Evolutionary conservation across 2,888 invertebrate species (phyloP), one percentile per base, ranked within the genome.

Genomic region (Frankliniella intonsa): DNA sequence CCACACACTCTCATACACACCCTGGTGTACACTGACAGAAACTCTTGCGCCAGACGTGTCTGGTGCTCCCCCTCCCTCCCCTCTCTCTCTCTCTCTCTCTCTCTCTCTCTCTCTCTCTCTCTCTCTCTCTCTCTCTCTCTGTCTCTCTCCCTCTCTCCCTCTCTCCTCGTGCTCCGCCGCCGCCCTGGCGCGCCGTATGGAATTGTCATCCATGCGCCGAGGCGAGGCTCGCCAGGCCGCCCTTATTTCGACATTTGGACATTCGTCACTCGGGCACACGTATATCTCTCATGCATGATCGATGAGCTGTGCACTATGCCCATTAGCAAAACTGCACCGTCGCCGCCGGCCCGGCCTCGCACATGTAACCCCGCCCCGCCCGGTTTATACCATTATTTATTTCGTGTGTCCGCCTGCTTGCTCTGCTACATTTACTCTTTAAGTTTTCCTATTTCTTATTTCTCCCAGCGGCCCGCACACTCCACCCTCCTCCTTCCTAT

Each of bases 101-200:
- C 83, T 82, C 85, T 84, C 83, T 84, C 84, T 83, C 84, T 84
- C 84, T 84, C 82, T 80, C 27, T 79, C 79, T 80, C 82, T 81
- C 81, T 83, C 83, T 81, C 80, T 82, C 82, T 82, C 82, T 80
- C 82, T 82, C 82, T 69, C 80, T 81, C 81, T 82, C 84, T 22
- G 81, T 82, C 80, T 80, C 82, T 27, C 76, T 82, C 83, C 79
- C 51, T 80, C 55, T 62, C 82, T 80, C 83, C 82, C 81, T 80
- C 82, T 80, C 81, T 49, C 50, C 81, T 83, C n/a, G n/a, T 83
- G 82, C 82, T 82, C 83, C 83, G 81, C 82, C 82, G 62, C 17
- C 1, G 12, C 80, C 79, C n/a, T 62, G 80, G 83, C 82, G 82
- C 83, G 82, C 82, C 80, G 83, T 82, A 49, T 62, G 50, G 81